These are phyloP conservation scores for Lucilia cuprina DNA, from an alignment of 1,140 invertebrate genomes.

Conservation along the genomic window DNA sequence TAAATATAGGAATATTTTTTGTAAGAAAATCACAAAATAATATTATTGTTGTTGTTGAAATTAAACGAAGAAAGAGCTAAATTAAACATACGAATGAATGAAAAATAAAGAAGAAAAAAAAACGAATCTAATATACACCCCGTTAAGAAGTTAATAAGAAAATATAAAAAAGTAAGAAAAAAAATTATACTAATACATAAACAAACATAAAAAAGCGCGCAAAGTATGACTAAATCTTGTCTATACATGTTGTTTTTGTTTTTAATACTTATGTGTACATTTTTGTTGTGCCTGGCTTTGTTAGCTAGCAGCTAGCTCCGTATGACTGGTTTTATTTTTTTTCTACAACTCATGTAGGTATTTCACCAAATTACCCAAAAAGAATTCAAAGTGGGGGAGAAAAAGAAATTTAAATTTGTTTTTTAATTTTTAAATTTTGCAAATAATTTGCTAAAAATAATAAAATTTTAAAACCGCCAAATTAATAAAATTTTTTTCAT, in stretches of 20 bases:
- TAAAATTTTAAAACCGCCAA: too few relatives aligned
- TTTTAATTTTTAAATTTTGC: too few relatives aligned
- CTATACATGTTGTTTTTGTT: neutral
- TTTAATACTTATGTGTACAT: neutral
- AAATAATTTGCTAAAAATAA: too few relatives aligned
- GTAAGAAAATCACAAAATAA: neutral
- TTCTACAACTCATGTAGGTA: neutral
- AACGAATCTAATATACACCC: neutral
- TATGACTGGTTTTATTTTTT: neutral
- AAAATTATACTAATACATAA: neutral
- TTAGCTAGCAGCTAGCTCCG: neutral
- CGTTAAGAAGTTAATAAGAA: neutral
- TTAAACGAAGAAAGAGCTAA: neutral
- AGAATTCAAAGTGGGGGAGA: neutral
- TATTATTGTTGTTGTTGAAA: neutral
- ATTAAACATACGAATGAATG: too few relatives aligned
- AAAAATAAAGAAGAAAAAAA: neutral
- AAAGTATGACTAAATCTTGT: slow-evolving; percentile 26
- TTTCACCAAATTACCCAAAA: neutral
- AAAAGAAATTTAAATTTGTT: neutral
- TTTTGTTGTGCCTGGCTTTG: neutral
- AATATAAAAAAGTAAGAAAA: neutral
- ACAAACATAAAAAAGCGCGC: slow-evolving; percentile 20
- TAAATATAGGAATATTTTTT: neutral
- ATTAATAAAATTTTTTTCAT: neutral